A percentile compares a stretch with the other conserved stretches of the same genome.
Conservation (phyloP, 2,113 vertebrate species). For the Miniopterus natalensis region DNA sequence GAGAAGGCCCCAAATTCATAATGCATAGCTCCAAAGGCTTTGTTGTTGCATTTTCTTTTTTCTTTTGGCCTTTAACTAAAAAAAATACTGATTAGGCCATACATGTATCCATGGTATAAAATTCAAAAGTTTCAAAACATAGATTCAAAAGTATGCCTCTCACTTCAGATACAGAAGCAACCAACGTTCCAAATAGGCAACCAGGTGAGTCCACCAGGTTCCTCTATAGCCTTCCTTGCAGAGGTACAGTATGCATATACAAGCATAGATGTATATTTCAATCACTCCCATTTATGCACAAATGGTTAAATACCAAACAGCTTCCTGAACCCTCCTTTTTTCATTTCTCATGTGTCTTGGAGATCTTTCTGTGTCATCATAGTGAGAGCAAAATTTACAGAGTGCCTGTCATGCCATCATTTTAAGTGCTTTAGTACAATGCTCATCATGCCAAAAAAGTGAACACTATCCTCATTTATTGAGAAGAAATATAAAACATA, state of each 20-base stretch:
- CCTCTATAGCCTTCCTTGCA: neutral
- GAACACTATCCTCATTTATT: neutral
- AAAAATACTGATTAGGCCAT: neutral
- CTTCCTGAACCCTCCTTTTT: neutral
- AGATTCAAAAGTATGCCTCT: neutral
- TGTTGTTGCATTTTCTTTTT: neutral
- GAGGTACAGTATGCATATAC: neutral
- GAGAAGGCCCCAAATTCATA: neutral
- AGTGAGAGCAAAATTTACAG: neutral
- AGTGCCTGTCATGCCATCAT: neutral
- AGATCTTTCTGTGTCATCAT: neutral
- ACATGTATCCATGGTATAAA: neutral
- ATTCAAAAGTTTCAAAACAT: neutral
- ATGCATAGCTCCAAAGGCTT: neutral
- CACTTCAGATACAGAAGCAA: neutral
- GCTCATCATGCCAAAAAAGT: neutral
- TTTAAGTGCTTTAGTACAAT: neutral
- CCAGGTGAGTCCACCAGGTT: neutral
- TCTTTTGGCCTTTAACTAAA: neutral
- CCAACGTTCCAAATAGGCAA: neutral
- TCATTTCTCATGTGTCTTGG: neutral
- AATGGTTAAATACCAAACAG: neutral
- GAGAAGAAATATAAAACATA: neutral
- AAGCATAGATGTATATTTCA: neutral
- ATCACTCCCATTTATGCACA: neutral